Evolutionary conservation across 35 echinoderm and acorn worm genomes (phyloP), one percentile per base, ranked within the genome.

Genomic region (Amphiura filiformis): DNA sequence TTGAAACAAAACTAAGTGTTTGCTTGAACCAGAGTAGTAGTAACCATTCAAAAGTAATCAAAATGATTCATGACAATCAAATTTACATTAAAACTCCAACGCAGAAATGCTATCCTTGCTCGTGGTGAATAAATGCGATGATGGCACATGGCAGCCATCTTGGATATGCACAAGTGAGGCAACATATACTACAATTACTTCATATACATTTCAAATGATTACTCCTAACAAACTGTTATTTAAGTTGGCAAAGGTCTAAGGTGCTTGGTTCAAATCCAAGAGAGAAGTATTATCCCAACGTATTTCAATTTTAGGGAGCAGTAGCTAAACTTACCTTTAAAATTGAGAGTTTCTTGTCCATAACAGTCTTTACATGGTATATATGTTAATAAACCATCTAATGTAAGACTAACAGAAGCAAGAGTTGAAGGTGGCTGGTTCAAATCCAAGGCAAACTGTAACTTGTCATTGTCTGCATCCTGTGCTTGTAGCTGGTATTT

Each of bases 331-430:
- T 40, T 32, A 87, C 85, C 65, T 38, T 31, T 87, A 32, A 87
- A 5, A 64, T 70, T 39, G 11, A 87, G n/a, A 78, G 18, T 47
- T 65, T 31, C 34, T 1, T 39, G 33, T 36, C 85, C 85, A 39
- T 78, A 37, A 34, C 85, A 87, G 31, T 87, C 85, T 3, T 37
- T 35, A 40, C 85, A 87, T 18, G 85, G 85, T 39, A 31, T 87
- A 41, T 77, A 87, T n/a, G 34, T 36, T 13, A 78, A 77, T 7
- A 79, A 31, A 39, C 85, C 85, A 41, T 87, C 85, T 75, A 39
- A 9, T 13, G 65, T 87, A 36, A 87, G 36, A 0, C 37, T 77
- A n/a, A 37, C 65, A 26, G 32, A 26, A 77, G 37, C 85, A 0
- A 13, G 34, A 39, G 31, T 36, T 18, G 35, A n/a, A 20, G 78